Evolutionary conservation across 1,140 invertebrate genomes (phyloP), one percentile per base, ranked within the genome.

Genomic region (Phortica variegata): DNA sequence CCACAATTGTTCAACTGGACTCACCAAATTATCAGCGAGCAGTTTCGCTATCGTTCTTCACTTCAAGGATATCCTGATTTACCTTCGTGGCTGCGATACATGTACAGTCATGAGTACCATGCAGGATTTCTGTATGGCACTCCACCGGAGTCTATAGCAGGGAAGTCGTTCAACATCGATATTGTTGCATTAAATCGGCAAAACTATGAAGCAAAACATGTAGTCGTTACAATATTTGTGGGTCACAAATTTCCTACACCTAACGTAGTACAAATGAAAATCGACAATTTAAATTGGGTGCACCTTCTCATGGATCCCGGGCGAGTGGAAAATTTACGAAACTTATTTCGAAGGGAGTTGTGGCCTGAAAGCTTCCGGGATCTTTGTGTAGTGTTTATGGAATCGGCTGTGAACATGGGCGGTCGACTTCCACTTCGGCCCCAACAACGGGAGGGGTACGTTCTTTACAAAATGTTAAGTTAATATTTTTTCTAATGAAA

Each of bases 211-310:
- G 90, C 88, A 1, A 79, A 83, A 5, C 79, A 81, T n/a, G 80
- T 82, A 26, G 68, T 84, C 1, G 60, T 90, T 5, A 78, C 83
- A 4, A 79, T 91, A 31, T 82, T 81, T 43, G 81, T 91, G 3
- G 72, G 78, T 2, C 79, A 85, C 6, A 89, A 87, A 61, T 77
- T 81, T 51, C 84, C 83, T 52, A 78, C 85, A 49, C 85, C 87
- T 36, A 87, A 88, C 74, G 85, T 93, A 61, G 85, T 93, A 3
- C 87, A 90, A 61, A 77, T 95, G 58, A 94, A 94, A 76, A 89
- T 95, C 33, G 86, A 91, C 63, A 94, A 94, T 74, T 75, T 93
- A 6, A 92, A 95, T 49, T 76, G 73, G 73, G 74, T 76, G 23
- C 71, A 76, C 34, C n/a, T n/a, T 31, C 33, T 76, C 0, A 76